These are phyloP conservation scores for Fissipunctia ypsillon DNA, from an alignment of 2,888 invertebrate genomes.

Conservation along the genomic window DNA sequence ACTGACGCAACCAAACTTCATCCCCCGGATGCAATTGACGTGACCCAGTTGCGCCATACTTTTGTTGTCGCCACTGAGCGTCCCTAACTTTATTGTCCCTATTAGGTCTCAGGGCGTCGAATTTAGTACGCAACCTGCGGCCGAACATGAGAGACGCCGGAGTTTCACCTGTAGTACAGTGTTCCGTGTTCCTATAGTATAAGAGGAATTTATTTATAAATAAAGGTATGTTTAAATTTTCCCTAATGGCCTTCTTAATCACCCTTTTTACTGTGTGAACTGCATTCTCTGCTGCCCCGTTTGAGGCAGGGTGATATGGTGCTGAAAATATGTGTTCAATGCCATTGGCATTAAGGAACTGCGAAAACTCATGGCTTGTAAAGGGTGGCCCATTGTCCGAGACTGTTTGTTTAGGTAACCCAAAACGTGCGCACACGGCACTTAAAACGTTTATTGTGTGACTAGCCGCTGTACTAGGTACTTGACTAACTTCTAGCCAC, in stretches of 20 bases:
- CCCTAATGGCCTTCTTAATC: constrained; percentile 51
- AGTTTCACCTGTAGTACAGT: too few species aligned
- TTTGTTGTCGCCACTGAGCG: neutral
- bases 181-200: neutral
- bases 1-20: neutral
- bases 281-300: neutral
- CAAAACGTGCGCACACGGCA: constrained; percentile 10
- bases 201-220: neutral
- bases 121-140: neutral
- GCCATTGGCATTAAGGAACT: neutral
- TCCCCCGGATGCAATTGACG: neutral
- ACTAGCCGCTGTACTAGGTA: constrained; percentile 13
- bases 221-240: constrained; percentile 16
- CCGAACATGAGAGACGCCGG: neutral
- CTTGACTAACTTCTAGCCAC: constrained; percentile 43
- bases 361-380: too few species aligned
- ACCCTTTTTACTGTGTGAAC: neutral
- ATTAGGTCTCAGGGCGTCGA: too few species aligned
- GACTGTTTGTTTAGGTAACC: constrained; percentile 3
- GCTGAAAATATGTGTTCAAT: neutral
- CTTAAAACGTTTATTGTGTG: neutral
- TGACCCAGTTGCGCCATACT: neutral
- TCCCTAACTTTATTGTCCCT: neutral
- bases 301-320: neutral
- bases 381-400: neutral